Conservation (phyloP, 2,888 invertebrate genomes). For the Geotrupes spiniger region DNA sequence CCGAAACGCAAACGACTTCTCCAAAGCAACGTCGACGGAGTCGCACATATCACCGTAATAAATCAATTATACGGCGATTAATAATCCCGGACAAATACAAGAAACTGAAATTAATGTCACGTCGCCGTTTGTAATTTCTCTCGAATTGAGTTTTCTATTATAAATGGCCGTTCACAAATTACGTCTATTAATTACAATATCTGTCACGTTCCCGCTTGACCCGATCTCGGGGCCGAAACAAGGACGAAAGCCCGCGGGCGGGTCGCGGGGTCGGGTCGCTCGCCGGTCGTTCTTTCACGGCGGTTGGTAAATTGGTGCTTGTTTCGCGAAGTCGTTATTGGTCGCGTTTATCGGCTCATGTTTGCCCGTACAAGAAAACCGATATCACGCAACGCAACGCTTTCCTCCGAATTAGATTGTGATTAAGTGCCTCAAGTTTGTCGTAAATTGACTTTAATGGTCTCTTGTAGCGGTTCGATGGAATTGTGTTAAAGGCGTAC, state of each 20-base stretch:
- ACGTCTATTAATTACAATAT: conserved; percentile 19
- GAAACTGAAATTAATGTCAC: conserved; percentile 34
- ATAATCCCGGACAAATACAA: conserved; percentile 43
- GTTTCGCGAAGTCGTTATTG: conserved; percentile 24
- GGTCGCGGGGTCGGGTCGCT: too few species aligned
- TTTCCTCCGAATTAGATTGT: conserved; percentile 2
- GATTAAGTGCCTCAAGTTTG: conserved; percentile 3
- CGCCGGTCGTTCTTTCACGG: conserved; percentile 15
- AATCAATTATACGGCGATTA: conserved; percentile 49
- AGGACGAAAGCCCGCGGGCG: conserved; percentile 7
- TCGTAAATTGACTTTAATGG: conserved; percentile 1
- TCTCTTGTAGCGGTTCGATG: background rate
- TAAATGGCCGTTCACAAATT: conserved; percentile 24
- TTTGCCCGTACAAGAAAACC: background rate
- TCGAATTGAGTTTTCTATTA: conserved; percentile 28
- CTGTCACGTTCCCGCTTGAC: conserved; percentile 16
- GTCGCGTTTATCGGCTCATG: conserved; percentile 20
- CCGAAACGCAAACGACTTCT: background rate
- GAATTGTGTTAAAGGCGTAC: too few species aligned
- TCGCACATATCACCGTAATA: conserved; percentile 35
- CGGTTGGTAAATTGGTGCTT: conserved; percentile 26
- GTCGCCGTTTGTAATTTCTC: conserved; percentile 26
- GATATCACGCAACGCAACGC: background rate
- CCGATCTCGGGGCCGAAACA: background rate
- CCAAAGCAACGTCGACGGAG: conserved; percentile 21